A percentile compares a stretch with the other conserved stretches of the same genome.
These are phyloP conservation scores for Agrochola litura DNA, from an alignment of 2,888 invertebrate genomes.

Conservation along the genomic window DNA sequence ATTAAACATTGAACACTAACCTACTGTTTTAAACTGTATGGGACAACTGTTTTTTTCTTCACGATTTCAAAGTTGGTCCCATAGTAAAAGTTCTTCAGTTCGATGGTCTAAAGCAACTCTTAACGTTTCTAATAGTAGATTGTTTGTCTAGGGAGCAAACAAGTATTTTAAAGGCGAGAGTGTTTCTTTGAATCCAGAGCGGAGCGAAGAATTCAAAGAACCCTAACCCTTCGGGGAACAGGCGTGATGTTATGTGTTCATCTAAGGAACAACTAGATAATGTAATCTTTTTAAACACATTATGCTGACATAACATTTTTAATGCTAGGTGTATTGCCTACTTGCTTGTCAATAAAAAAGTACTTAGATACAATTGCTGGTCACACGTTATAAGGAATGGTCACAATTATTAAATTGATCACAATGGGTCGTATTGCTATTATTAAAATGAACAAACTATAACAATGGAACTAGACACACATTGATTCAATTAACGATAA, in stretches of 20 bases:
- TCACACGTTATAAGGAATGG: constrained; percentile 22
- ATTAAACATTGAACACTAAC: no score
- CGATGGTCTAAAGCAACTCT: no score
- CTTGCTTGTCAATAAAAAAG: background rate
- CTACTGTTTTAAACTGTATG: no score
- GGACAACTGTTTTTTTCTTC: no score
- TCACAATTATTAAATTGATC: constrained; percentile 15
- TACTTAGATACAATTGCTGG: background rate
- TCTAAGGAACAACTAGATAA: background rate
- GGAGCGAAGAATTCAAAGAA: no score
- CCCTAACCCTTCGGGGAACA: background rate
- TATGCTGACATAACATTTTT: background rate
- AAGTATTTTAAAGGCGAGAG: no score
- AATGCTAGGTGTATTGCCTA: background rate
- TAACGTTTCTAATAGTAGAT: no score
- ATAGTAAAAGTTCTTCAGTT: no score
- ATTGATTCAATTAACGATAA: background rate
- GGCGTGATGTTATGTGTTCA: background rate
- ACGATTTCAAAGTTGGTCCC: no score
- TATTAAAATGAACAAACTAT: constrained; percentile 35
- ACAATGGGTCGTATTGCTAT: constrained; percentile 20
- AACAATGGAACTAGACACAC: constrained; percentile 18
- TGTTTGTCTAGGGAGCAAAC: no score
- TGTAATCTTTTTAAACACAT: background rate
- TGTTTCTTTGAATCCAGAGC: no score